Evolutionary conservation across 2,113 vertebrate species (phyloP).

Genomic region (Lepus timidus): DNA sequence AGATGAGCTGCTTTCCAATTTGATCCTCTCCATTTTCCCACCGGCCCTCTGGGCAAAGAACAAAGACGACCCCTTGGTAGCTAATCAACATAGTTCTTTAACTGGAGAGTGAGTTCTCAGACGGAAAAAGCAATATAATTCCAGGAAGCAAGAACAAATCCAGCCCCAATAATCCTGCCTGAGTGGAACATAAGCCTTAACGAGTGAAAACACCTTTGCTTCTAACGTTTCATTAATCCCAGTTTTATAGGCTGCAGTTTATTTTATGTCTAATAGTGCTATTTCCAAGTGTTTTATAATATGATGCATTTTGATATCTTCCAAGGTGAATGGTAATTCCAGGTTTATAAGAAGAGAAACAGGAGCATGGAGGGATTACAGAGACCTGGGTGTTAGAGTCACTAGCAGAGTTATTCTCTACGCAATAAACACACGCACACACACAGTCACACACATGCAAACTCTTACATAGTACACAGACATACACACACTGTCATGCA

Average conservation of each 20-base stretch:
- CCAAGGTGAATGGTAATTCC: conserved; percentile 14
- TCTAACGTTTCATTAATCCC: conserved; percentile 74
- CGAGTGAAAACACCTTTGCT: conserved; percentile 73
- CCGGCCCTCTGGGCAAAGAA: conserved; percentile 40
- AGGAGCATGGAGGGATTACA: background rate
- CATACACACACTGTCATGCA: background rate
- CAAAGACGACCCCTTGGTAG: conserved; percentile 45
- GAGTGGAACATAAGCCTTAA: conserved; percentile 59
- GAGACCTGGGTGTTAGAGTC: background rate
- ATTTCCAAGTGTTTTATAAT: conserved; percentile 67
- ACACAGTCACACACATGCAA: background rate
- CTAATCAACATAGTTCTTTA: conserved; percentile 39
- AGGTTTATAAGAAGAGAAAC: conserved; percentile 45
- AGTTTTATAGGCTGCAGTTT: conserved; percentile 69
- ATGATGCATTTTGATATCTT: conserved; percentile 43
- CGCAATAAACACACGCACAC: background rate
- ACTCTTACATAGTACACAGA: background rate
- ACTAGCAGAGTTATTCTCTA: conserved; percentile 15
- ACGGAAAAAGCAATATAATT: conserved; percentile 50
- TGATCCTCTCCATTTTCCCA: conserved; percentile 40
- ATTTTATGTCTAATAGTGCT: conserved; percentile 63
- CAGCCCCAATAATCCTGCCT: conserved; percentile 63
- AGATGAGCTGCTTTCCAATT: conserved; percentile 45
- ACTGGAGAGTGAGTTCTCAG: conserved; percentile 17
- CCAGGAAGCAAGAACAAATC: conserved; percentile 69